phyloP scores from a whole-genome alignment of 2,797 vertebrate species.

The Sphenodon punctatus region DNA sequence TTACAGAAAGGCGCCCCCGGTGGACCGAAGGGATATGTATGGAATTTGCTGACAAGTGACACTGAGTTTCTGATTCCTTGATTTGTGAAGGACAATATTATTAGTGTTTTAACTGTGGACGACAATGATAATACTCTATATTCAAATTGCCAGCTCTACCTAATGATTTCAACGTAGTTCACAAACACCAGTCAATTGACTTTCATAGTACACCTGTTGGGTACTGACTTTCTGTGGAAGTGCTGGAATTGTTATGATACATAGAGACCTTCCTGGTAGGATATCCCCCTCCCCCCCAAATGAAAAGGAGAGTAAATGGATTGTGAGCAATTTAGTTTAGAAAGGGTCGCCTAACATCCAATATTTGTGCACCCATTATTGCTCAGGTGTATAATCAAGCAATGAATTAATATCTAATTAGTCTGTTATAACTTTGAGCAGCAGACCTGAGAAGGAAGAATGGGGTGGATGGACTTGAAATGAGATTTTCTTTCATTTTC shows the following conservation, averaged over 20 bases:
- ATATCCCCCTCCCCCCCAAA: not conserved
- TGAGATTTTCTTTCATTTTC: slow-evolving; percentile 52
- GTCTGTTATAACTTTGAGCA: slow-evolving; percentile 38
- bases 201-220: slow-evolving; percentile 15
- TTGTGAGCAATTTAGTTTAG: slow-evolving; percentile 42
- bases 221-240: slow-evolving; percentile 13
- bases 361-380: slow-evolving; percentile 26
- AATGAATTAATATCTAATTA: too few relatives aligned
- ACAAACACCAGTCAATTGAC: not conserved
- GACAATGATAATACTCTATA: not conserved
- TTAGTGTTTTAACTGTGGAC: not conserved
- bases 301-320: slow-evolving; percentile 21
- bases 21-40: too few relatives aligned
- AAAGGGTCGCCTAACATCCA: slow-evolving; percentile 6
- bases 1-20: too few relatives aligned
- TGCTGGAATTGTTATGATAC: not conserved
- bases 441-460: slow-evolving; percentile 43
- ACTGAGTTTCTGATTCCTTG: too few relatives aligned
- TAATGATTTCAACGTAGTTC: not conserved
- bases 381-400: slow-evolving; percentile 47
- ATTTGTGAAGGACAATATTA: not conserved
- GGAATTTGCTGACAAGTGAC: too few relatives aligned
- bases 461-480: slow-evolving; percentile 31
- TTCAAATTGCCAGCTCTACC: not conserved
- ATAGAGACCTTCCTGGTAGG: not conserved